These are phyloP conservation scores for Thymelicus acteon DNA, from an alignment of 2,888 invertebrate genomes.

Conservation along the genomic window DNA sequence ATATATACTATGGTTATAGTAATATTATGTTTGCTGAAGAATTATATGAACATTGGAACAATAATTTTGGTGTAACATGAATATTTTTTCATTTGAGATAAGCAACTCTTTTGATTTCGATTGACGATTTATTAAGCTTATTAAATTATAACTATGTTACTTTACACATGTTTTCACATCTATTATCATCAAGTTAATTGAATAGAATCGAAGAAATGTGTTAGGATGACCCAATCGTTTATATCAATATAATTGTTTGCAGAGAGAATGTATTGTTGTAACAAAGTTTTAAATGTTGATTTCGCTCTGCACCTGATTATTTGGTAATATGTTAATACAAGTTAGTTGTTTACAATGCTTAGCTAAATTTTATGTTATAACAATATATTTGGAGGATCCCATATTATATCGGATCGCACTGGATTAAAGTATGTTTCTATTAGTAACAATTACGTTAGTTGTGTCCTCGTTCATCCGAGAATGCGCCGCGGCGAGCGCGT, in stretches of 20 bases:
- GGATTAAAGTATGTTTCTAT: conserved; percentile 6
- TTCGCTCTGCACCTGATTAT: conserved; percentile 22
- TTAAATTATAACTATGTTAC: too few relatives aligned
- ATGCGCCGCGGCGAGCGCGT: conserved; percentile 45
- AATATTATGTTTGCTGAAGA: conserved; percentile 10
- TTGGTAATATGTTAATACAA: conserved; percentile 30
- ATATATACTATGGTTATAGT: conserved; percentile 35
- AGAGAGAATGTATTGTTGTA: conserved; percentile 32
- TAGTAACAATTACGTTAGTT: conserved; percentile 25
- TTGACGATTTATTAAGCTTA: too few relatives aligned
- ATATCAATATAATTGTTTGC: conserved; percentile 30
- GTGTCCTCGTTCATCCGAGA: conserved; percentile 50
- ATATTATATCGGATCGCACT: conserved; percentile 9
- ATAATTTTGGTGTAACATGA: background rate
- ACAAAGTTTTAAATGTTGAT: conserved; percentile 26
- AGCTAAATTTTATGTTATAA: conserved; percentile 33
- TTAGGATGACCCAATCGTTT: background rate
- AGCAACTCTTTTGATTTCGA: too few relatives aligned
- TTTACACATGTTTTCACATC: too few relatives aligned
- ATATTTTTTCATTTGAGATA: background rate
- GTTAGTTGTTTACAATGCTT: conserved; percentile 24
- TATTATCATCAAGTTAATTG: background rate
- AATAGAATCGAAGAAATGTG: background rate
- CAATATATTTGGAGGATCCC: conserved; percentile 9
- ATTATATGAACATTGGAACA: background rate